Evolutionary conservation across 2,888 invertebrate genomes (phyloP), one percentile per base, ranked within the genome.

Genomic region (Synergus laeviventris): DNA sequence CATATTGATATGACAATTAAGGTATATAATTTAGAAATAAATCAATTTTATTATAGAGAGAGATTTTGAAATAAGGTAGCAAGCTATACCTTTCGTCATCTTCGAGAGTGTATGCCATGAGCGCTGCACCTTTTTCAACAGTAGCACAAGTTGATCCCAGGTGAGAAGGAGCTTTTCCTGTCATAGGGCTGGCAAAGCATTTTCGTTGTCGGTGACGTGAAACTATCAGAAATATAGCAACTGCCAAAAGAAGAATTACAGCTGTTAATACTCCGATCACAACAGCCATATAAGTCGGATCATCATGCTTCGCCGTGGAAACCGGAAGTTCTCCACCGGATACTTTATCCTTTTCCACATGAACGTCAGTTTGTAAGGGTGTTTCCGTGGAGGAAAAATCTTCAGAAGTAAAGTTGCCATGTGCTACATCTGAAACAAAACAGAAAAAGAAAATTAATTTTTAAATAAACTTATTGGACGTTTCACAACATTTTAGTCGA

Each of bases 201-300:
- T 96, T 95, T 81, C 95, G 93, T 86, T 95, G 94, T 45, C 94
- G 92, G 88, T 95, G 95, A 62, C 95, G 92, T 81, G 95, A 94
- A 61, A 95, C 93, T 86, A 96, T 94, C 75, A 96, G 92, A 89
- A 94, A 94, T 85, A 96, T 94, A 49, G 94, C 94, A 9, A 94
- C 94, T 2, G 94, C 94, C 36, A 96, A 92, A 1, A 96, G 91
- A 74, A 96, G 93, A 74, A 95, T 94, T 66, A 96, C 93, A 1
- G 95, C 95, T 36, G 94, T 94, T 73, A 96, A 91, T 7, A 96
- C 94, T n/a, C 96, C 95, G 59, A 96, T 94, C 75, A 95, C 94
- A 80, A 96, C 93, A n/a, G 95, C 95, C 92, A 96, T 93, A 91
- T 95, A 94, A 8, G 95, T 91, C 1, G 95, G 94, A 86, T 95